Conservation (phyloP, 2,888 invertebrate species). For the Parnassius glacialis region DNA sequence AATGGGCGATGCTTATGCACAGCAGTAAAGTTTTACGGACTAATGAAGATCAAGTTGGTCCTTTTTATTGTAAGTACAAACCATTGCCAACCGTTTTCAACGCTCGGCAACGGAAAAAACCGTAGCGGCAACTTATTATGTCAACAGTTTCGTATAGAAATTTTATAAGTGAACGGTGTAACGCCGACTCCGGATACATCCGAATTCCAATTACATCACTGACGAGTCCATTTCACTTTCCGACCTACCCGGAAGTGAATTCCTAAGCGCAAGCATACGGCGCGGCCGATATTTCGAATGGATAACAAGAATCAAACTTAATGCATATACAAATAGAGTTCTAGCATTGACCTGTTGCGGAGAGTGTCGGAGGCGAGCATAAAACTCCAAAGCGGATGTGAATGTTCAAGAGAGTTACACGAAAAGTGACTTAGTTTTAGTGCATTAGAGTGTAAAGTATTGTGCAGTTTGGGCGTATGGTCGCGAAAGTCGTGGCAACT, state of each 20-base stretch:
- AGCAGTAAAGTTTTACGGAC: no score
- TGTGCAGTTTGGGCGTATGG: conserved; percentile 48
- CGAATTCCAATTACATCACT: conserved; percentile 81
- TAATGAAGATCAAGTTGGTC: no score
- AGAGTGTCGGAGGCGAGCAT: conserved; percentile 65
- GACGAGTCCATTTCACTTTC: conserved; percentile 81
- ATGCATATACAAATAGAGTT: conserved; percentile 44
- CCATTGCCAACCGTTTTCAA: neutral
- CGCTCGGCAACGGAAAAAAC: conserved; percentile 30
- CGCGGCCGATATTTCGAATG: conserved; percentile 62
- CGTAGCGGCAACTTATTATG: conserved; percentile 64
- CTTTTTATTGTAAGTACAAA: no score
- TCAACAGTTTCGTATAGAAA: conserved; percentile 73
- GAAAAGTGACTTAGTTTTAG: conserved; percentile 69
- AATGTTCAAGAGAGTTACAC: conserved; percentile 57
- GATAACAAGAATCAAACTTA: conserved; percentile 53
- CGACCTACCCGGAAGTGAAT: conserved; percentile 81
- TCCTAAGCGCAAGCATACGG: conserved; percentile 79
- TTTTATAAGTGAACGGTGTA: conserved; percentile 78
- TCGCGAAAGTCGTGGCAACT: conserved; percentile 80
- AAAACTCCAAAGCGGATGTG: conserved; percentile 76
- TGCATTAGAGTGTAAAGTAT: conserved; percentile 68
- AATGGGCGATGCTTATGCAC: no score
- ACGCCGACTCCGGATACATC: conserved; percentile 78
- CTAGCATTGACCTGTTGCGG: conserved; percentile 41